Percentiles rank a stretch among this genome's conserved stretches.
Evolutionary conservation across 2,113 vertebrate species (phyloP).

Genomic region (Podarcis cretensis): DNA sequence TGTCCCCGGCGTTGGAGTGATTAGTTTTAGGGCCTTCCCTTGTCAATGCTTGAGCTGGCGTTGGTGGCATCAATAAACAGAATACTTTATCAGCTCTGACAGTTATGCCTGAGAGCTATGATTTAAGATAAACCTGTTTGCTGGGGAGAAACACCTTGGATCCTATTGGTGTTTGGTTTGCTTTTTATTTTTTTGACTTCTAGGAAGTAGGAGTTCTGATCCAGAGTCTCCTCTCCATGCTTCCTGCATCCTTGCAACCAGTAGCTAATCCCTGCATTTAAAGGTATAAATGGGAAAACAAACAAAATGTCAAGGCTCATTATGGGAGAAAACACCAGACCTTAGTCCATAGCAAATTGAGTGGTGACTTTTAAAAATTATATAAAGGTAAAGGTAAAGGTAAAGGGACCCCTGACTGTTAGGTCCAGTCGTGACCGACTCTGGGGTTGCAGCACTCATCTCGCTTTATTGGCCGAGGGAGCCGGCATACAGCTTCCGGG

Average conservation of each 20-base stretch:
- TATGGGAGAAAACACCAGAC: not conserved
- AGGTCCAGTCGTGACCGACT: too few species aligned
- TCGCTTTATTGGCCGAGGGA: too few species aligned
- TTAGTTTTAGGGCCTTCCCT: constrained; percentile 42
- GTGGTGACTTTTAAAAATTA: not conserved
- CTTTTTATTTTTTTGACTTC: not conserved
- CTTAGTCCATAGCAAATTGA: not conserved
- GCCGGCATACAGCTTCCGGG: too few species aligned
- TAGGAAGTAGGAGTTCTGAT: not conserved
- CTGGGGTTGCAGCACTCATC: too few species aligned
- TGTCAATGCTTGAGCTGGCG: constrained; percentile 29
- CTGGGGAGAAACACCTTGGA: not conserved
- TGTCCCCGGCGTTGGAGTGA: constrained; percentile 29
- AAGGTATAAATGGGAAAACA: constrained; percentile 2
- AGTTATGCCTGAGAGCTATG: constrained; percentile 11
- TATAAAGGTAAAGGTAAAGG: not conserved
- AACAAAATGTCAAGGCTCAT: not conserved
- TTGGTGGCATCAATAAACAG: constrained; percentile 44
- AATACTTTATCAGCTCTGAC: constrained; percentile 45
- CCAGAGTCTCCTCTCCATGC: not conserved
- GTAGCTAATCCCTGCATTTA: not conserved
- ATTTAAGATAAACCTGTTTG: constrained; percentile 31
- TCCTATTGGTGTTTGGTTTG: not conserved
- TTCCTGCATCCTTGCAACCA: not conserved
- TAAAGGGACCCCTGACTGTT: too few species aligned